phyloP scores from a whole-genome alignment of 1,140 invertebrate genomes.

The Drosophila fuyamai region DNA sequence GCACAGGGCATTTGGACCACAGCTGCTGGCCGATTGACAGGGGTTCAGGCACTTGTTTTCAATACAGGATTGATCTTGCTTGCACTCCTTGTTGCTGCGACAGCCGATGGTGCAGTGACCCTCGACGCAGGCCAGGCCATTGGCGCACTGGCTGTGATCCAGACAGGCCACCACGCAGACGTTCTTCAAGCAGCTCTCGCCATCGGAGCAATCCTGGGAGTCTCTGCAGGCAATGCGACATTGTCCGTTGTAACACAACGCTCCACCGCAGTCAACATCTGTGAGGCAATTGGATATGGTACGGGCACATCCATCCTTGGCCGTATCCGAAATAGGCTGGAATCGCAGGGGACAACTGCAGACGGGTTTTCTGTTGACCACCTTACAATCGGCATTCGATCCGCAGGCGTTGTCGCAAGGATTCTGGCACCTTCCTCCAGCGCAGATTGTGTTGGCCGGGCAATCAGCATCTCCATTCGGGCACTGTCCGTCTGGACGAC shows the following conservation, averaged over 20 bases:
- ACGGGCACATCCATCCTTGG: constrained; percentile 90
- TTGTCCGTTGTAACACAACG: constrained; percentile 92
- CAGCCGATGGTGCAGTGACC: constrained; percentile 93
- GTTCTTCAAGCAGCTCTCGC: constrained; percentile 92
- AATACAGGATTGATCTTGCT: constrained; percentile 90
- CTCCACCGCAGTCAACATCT: constrained; percentile 91
- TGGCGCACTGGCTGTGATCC: constrained; percentile 91
- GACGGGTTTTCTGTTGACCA: constrained; percentile 89
- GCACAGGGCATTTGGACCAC: constrained; percentile 94
- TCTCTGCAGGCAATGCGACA: constrained; percentile 93
- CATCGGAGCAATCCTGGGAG: constrained; percentile 90
- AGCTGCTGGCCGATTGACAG: constrained; percentile 90
- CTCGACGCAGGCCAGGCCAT: constrained; percentile 91
- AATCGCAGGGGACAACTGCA: constrained; percentile 92
- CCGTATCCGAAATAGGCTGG: constrained; percentile 87
- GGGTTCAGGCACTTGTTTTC: constrained; percentile 94
- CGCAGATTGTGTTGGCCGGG: constrained; percentile 90
- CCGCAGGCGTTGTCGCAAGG: constrained; percentile 92
- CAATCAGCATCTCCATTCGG: constrained; percentile 91
- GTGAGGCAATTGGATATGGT: constrained; percentile 87
- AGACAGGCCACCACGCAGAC: constrained; percentile 91
- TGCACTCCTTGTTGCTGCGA: constrained; percentile 92
- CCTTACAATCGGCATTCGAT: constrained; percentile 90
- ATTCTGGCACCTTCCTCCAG: constrained; percentile 90
- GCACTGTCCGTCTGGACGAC: constrained; percentile 90